A percentile compares a stretch with the other conserved stretches of the same genome.
phyloP scores from a whole-genome alignment of 2,797 vertebrate genomes.

The Periparus ater region DNA sequence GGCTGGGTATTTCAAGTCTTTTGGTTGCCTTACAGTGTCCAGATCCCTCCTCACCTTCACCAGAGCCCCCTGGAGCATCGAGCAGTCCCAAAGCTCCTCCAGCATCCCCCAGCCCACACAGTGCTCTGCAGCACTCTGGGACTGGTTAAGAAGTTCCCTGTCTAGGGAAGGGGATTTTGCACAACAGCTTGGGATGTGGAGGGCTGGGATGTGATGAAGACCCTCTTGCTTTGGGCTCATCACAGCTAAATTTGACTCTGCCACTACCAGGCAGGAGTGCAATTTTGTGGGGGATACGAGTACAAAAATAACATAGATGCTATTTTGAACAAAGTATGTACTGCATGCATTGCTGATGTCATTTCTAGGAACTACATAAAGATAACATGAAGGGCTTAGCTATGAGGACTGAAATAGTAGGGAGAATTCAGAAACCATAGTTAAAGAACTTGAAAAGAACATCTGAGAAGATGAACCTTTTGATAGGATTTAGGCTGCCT shows the following conservation, averaged over 20 bases:
- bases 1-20: neutral
- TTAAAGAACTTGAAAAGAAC: constrained; percentile 65
- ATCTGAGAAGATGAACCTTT: constrained; percentile 70
- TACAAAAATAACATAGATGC: neutral
- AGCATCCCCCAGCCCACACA: neutral
- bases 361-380: neutral
- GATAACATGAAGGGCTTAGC: neutral
- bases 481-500: constrained; percentile 71
- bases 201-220: neutral
- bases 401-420: neutral
- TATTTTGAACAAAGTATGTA: neutral
- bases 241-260: neutral
- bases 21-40: neutral
- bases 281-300: neutral
- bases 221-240: neutral
- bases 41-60: neutral
- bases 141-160: neutral
- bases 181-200: neutral
- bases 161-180: neutral
- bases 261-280: neutral
- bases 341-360: neutral
- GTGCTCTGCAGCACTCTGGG: neutral
- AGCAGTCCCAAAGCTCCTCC: neutral
- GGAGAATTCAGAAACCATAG: neutral
- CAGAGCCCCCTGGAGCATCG: rapidly evolving